Evolutionary conservation across 1,140 invertebrate species (phyloP), one percentile per base, ranked within the genome.

Genomic region (Tetramorium alpestre): DNA sequence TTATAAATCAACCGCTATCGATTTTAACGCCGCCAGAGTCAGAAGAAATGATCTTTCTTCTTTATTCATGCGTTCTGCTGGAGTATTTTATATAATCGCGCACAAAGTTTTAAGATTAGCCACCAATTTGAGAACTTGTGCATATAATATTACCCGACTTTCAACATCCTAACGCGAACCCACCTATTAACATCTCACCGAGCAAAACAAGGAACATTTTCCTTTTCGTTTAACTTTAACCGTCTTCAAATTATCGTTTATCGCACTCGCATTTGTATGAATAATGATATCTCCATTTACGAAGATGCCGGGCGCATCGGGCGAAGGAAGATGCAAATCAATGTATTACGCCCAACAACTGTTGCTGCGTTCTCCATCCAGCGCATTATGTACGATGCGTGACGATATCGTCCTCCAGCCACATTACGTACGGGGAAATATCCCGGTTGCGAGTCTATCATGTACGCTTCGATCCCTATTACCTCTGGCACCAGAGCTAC

Each of bases 381-480:
- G 47, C 58, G 65, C 70, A 78, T 72, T 81, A 65, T 44, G n/a
- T 51, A 54, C 60, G 58, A 75, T 75, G 41, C 47, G 72, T 41
- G 51, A 1, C 65, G 54, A 38, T 75, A 73, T 75, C 80, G 25
- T 84, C 56, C 49, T 38, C 69, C 69, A 28, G 51, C n/a, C 25
- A 82, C 22, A 54, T 49, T 72, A 84, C 25, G 56, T 73, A 54
- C 54, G 80, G 47, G 38, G 28, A 60, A 58, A 41, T 18, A 47
- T 22, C 41, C n/a, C 67, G 25, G 41, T 78, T 70, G 49, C 65
- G 67, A n/a, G 56, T 62, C 80, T 75, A 84, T 84, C 80, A 73
- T 54, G 80, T 56, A 82, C 80, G 80, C 18, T 84, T 73, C 80
- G 80, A 89, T 87, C 87, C 44, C 78, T 75, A 89, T 90, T 90